Percentiles rank a stretch among this genome's conserved stretches.
Evolutionary conservation across 2,888 invertebrate genomes (phyloP).

Genomic region (Azorinus chamasolen): DNA sequence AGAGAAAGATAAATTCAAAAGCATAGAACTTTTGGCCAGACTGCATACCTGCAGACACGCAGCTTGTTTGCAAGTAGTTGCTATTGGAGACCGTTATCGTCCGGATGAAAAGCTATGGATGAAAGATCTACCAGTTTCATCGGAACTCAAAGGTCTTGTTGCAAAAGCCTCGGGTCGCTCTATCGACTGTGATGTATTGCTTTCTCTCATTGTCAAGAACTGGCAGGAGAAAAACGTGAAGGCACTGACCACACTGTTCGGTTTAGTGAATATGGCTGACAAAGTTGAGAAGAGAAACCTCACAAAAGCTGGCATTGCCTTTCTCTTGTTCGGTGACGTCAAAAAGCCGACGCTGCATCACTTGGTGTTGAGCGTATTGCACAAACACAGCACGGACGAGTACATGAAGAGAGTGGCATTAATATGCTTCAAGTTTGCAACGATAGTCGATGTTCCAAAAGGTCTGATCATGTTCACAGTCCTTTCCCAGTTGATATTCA

Average conservation of each 20-base stretch:
- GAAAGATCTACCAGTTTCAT: conserved; percentile 1
- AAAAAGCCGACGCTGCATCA: conserved; percentile 40
- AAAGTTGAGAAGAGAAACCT: conserved; percentile 41
- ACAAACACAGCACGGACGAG: conserved; percentile 26
- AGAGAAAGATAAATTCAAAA: conserved; percentile 21
- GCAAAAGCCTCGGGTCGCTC: neutral
- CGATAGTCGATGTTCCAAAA: conserved; percentile 19
- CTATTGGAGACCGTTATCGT: conserved; percentile 26
- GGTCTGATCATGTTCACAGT: conserved; percentile 37
- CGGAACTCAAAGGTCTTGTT: conserved; percentile 13
- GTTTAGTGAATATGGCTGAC: conserved; percentile 46
- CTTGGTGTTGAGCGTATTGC: conserved; percentile 30
- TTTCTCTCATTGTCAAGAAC: conserved; percentile 32
- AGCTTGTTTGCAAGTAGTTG: conserved; percentile 47
- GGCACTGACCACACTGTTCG: conserved; percentile 31
- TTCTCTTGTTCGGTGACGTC: neutral
- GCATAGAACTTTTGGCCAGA: conserved; percentile 34
- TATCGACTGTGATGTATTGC: conserved; percentile 30
- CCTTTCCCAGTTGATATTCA: conserved; percentile 25
- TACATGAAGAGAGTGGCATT: conserved; percentile 29
- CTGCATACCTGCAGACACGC: conserved; percentile 40
- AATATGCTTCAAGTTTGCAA: conserved; percentile 28
- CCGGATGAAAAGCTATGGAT: conserved; percentile 15
- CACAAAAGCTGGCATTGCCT: conserved; percentile 15
- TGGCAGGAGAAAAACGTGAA: conserved; percentile 34